These are phyloP conservation scores for Heliconius charithonia DNA, from an alignment of 2,888 invertebrate genomes.

Conservation along the genomic window DNA sequence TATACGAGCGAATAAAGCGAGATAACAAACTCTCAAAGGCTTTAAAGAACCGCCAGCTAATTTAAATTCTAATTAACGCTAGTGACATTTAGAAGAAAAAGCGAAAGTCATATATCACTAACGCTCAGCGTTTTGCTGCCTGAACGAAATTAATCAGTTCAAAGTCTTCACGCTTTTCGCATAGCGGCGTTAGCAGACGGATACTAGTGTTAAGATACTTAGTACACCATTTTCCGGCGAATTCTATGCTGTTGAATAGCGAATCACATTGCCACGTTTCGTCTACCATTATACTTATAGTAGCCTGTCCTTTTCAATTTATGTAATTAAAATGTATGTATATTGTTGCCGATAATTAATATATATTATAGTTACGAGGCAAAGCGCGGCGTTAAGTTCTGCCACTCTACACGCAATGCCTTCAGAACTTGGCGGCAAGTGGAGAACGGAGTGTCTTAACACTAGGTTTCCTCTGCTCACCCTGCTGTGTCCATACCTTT, in stretches of 20 bases:
- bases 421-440: too few species aligned
- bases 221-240: accelerated
- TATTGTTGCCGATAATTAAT: too few species aligned
- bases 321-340: too few species aligned
- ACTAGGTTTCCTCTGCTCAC: too few species aligned
- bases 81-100: slow-evolving; percentile 8
- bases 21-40: slow-evolving; percentile 23
- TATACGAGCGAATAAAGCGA: background rate
- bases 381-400: too few species aligned
- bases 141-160: background rate
- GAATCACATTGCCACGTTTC: background rate
- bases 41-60: slow-evolving; percentile 9
- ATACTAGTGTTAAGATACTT: too few species aligned
- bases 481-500: too few species aligned
- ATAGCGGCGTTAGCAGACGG: too few species aligned
- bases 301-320: too few species aligned
- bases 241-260: background rate
- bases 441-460: too few species aligned
- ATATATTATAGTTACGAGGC: too few species aligned
- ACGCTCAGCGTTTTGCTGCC: background rate
- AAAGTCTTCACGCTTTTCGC: background rate
- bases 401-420: too few species aligned
- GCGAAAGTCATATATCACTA: background rate
- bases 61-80: slow-evolving; percentile 22
- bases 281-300: background rate